Base-by-base conservation (phyloP, 2,113 vertebrate genomes). In the Centropus bengalensis region DNA sequence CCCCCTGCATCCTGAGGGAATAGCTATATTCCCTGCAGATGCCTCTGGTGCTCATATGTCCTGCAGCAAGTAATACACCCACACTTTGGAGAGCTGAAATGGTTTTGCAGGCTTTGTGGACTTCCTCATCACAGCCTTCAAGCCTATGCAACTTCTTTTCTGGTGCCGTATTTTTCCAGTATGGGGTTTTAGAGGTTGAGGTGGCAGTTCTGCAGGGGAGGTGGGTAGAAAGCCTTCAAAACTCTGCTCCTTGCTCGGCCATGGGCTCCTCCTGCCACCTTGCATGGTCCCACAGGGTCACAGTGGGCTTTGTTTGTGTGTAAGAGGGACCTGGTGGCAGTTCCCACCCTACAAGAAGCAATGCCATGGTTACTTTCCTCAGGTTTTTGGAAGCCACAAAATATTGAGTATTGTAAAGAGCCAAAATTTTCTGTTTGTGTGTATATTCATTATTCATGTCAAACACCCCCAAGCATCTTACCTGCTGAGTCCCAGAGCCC, bases 221-320 rank as follows among this genome's bases (percentile, higher is more conserved):
- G 1, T 1, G 21, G 1, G 4, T n/a, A 2, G 62, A 82, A 86
- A 76, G 19, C 21, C 45, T 55, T 44, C 23, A 33, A 30, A 75
- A 27, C 49, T 13, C 38, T n/a, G 20, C 38, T 88, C 3, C 28
- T 58, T 73, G 30, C 60, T 70, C 66, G 33, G 36, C 64, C 33
- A 17, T 1, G 2, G 42, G 10, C 7, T 40, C 2, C 3, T 16
- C 27, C 32, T 11, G 0, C 22, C 9, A 2, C 49, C 26, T 58
- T 28, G 27, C 3, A 1, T 12, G 23, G 27, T 88, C 38, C 21
- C 10, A 1, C n/a, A 47, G 42, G 42, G 26, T 44, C 11, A 1
- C 42, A 22, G 19, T 2, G 14, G 74, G 27, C 67, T 75, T 71
- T 67, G 30, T 18, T 49, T 84, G 20, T 10, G 44, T 15, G 1